phyloP scores from a whole-genome alignment of 2,888 invertebrate genomes.

The Chirona hameri region DNA sequence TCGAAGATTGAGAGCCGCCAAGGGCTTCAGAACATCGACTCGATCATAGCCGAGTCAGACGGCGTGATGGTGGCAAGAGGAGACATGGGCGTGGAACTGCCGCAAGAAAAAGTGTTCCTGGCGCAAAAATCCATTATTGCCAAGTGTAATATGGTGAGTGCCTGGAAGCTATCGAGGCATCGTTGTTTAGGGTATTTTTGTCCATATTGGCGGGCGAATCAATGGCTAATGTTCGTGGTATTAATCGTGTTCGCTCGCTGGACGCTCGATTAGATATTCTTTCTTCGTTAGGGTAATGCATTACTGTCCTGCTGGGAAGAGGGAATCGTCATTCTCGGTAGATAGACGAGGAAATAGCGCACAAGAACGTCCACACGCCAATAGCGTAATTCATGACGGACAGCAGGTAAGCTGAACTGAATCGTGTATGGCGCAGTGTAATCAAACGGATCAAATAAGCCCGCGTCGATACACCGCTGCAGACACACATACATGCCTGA shows the following conservation, averaged over 20 bases:
- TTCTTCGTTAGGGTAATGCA: neutral
- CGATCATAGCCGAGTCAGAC: slow-evolving; percentile 87
- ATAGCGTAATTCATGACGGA: too few relatives aligned
- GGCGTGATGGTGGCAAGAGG: slow-evolving; percentile 99
- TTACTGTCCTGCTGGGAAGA: neutral
- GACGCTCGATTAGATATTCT: neutral
- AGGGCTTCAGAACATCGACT: slow-evolving; percentile 89
- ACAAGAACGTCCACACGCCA: too few relatives aligned
- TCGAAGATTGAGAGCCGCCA: slow-evolving; percentile 99
- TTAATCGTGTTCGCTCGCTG: neutral
- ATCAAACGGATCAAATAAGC: too few relatives aligned
- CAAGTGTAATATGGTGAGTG: slow-evolving; percentile 70
- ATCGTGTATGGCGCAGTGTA: too few relatives aligned
- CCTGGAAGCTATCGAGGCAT: neutral
- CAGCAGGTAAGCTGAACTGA: too few relatives aligned
- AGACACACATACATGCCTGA: too few relatives aligned
- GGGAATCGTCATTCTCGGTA: neutral
- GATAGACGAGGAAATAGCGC: too few relatives aligned
- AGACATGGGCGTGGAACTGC: slow-evolving; percentile 96
- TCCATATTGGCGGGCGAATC: neutral
- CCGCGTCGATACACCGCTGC: too few relatives aligned
- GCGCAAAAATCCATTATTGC: slow-evolving; percentile 98
- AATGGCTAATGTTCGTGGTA: neutral
- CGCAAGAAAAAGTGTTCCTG: slow-evolving; percentile 93
- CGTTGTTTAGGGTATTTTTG: neutral